Evolutionary conservation across 2,888 invertebrate species (phyloP), one percentile per base, ranked within the genome.

Genomic region (Suillia variegata): DNA sequence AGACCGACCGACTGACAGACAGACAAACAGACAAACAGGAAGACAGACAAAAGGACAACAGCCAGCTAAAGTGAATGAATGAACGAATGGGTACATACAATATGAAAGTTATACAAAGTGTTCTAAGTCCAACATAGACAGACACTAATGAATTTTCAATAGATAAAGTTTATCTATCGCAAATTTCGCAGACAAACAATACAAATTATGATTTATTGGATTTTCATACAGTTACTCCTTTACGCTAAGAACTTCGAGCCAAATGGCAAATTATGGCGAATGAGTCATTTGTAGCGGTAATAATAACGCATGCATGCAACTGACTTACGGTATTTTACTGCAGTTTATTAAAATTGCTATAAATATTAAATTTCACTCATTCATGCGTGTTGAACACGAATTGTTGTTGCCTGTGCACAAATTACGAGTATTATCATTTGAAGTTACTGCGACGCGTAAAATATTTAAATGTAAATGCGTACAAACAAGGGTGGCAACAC

Each of bases 141-240:
- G 75, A 76, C 72, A 67, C 61, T 76, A 76, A 76, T 76, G 77
- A 77, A 77, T 75, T 74, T 76, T 74, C 74, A n/a, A n/a, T n/a
- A n/a, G 70, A 76, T 76, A 66, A 74, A 77, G 68, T 73, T 75
- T 48, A 6, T n/a, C n/a, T n/a, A n/a, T 33, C 24, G 22, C 18
- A 54, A 34, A 47, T 61, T 56, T 48, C 42, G 47, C 53, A 54
- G 15, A 56, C 47, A 50, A 57, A 55, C 24, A 65, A 65, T 69
- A 66, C 68, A 76, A 75, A 76, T 74, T 66, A 76, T 77, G 76
- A 76, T 77, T 76, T 76, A 76, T 77, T 75, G 74, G 70, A 66
- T 74, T 76, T 76, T 76, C 75, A 77, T 77, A 74, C 67, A 62
- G 57, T 20, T 76, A 73, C 67, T 62, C 55, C 18, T 26, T 20